A percentile compares a stretch with the other conserved stretches of the same genome.
Evolutionary conservation across 2,113 vertebrate genomes (phyloP).

Genomic region (Zapus hudsonius): DNA sequence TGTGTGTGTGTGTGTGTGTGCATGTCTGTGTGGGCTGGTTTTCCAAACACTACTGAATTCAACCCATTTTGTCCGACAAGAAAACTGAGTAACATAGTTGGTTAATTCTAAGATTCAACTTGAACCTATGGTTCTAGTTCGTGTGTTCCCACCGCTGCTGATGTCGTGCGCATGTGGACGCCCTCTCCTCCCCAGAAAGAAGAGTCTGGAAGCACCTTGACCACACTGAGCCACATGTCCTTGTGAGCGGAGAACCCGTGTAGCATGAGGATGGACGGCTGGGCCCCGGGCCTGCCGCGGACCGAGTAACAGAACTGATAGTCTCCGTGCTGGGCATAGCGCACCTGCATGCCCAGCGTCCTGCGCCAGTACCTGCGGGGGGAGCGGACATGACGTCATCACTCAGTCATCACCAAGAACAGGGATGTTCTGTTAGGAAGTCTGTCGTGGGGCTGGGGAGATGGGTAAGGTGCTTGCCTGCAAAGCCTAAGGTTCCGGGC

Average conservation of each 20-base stretch:
- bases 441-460: too few species aligned
- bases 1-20: too few species aligned
- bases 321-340: constrained; percentile 83
- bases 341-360: constrained; percentile 90
- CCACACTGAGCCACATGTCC: constrained; percentile 93
- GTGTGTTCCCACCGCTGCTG: neutral
- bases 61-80: neutral
- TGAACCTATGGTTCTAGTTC: neutral
- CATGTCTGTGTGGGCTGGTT: too few species aligned
- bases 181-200: neutral
- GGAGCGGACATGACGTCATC: too few species aligned
- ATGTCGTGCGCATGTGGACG: neutral
- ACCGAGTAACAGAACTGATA: constrained; percentile 95
- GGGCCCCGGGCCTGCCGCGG: constrained; percentile 89
- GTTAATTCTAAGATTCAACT: neutral
- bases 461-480: too few species aligned
- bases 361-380: constrained; percentile 90
- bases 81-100: neutral
- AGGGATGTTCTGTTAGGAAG: too few species aligned
- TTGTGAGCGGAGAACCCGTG: constrained; percentile 95
- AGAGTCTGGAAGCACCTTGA: constrained; percentile 89
- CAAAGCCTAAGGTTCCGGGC: too few species aligned
- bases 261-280: constrained; percentile 92
- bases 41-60: neutral
- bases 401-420: too few species aligned